Percentiles rank a stretch among this genome's conserved stretches.
These are phyloP conservation scores for Galerucella nymphaeae DNA, from an alignment of 2,888 invertebrate species.

Conservation along the genomic window DNA sequence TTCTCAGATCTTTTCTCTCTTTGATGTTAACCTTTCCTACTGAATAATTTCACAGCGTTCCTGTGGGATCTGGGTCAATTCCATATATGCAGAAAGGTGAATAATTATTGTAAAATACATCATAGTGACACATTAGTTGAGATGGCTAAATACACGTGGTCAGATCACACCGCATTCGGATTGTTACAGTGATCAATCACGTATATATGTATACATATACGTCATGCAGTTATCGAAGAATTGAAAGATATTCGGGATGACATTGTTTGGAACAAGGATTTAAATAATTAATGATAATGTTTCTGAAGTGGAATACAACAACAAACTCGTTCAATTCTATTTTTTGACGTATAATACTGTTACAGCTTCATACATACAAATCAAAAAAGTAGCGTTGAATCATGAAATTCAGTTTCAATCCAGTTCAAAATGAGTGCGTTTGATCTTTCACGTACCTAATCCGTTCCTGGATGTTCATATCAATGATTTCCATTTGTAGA, in stretches of 20 bases:
- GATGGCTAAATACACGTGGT: constrained; percentile 18
- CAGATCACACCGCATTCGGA: constrained; percentile 26
- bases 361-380: no score
- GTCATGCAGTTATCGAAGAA: constrained; percentile 45
- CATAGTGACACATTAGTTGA: constrained; percentile 1
- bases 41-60: neutral
- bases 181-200: constrained; percentile 49
- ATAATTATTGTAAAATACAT: constrained; percentile 13
- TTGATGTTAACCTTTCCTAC: neutral
- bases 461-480: neutral
- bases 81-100: constrained; percentile 7
- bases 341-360: no score
- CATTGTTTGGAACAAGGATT: constrained; percentile 9
- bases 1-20: neutral
- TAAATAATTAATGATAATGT: neutral
- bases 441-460: neutral
- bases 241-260: constrained; percentile 28
- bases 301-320: neutral
- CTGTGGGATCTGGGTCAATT: constrained; percentile 6
- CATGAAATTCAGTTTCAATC: no score
- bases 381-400: no score
- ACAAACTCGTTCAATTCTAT: no score
- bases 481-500: neutral
- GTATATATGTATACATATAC: constrained; percentile 39
- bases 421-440: no score